A percentile compares a stretch with the other conserved stretches of the same genome.
phyloP scores from a whole-genome alignment of 2,888 invertebrate species.

The Synergus itoensis region DNA sequence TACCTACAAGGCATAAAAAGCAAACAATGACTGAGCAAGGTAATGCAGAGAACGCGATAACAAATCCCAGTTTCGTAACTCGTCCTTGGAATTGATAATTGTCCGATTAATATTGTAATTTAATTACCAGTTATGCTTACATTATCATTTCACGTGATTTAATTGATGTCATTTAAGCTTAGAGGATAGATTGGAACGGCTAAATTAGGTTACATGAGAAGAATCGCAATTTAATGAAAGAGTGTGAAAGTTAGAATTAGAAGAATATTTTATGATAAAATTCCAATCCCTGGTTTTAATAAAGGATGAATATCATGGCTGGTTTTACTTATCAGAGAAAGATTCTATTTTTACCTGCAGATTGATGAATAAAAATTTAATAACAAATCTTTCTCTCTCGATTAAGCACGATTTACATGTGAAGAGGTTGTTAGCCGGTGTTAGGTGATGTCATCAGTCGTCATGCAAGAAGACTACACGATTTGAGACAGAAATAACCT shows the following conservation, averaged over 20 bases:
- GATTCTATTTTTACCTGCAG: not conserved
- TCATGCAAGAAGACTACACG: slow-evolving; percentile 6
- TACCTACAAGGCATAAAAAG: not conserved
- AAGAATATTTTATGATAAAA: not conserved
- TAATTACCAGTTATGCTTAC: slow-evolving; percentile 11
- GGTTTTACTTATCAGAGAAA: not conserved
- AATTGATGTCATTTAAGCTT: slow-evolving; percentile 19
- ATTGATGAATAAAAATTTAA: not conserved
- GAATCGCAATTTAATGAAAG: not conserved
- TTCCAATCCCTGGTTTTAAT: not conserved
- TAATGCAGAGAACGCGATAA: slow-evolving; percentile 5
- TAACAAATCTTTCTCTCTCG: not conserved
- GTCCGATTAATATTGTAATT: slow-evolving; percentile 38
- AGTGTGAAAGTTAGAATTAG: too few species aligned
- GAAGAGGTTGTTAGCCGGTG: not conserved
- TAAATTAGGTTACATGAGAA: not conserved
- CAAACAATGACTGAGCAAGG: slow-evolving; percentile 10
- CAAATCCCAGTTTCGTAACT: slow-evolving; percentile 38
- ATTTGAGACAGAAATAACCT: not conserved
- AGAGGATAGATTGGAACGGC: not conserved
- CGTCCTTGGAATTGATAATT: slow-evolving; percentile 40
- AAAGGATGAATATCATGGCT: not conserved
- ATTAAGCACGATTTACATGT: not conserved
- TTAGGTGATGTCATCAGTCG: not conserved
- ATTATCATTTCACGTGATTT: slow-evolving; percentile 20